These are phyloP conservation scores for Muscicapa comitata DNA, from an alignment of 2,797 vertebrate species.

Conservation along the genomic window DNA sequence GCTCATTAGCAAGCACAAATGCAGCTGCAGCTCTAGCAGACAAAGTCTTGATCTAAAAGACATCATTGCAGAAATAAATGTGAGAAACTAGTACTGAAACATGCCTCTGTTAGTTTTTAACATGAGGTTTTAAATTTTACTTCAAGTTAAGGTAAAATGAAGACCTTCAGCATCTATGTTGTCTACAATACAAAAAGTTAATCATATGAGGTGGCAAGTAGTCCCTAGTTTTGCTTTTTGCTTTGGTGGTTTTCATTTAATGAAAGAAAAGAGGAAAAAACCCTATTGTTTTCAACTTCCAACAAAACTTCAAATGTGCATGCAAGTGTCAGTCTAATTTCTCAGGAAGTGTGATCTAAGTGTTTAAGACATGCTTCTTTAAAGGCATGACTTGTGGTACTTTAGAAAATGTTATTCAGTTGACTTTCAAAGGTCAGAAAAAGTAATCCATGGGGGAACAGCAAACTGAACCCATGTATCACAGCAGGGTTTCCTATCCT, in stretches of 20 bases:
- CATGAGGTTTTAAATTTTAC: neutral
- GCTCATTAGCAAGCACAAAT: slow-evolving; percentile 94
- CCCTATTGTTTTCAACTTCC: neutral
- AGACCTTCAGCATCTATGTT: neutral
- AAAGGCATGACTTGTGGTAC: slow-evolving; percentile 25
- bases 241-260: neutral
- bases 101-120: neutral
- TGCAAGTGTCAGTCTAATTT: neutral
- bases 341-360: neutral
- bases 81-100: neutral
- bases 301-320: neutral
- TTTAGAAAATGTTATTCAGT: slow-evolving; percentile 15
- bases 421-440: slow-evolving; percentile 43
- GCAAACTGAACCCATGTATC: slow-evolving; percentile 11
- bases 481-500: slow-evolving; percentile 27
- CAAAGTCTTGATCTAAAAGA: slow-evolving; percentile 86
- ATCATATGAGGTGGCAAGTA: neutral
- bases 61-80: neutral
- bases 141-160: neutral
- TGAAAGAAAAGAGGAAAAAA: neutral
- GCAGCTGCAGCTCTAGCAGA: slow-evolving; percentile 92
- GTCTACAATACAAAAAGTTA: neutral
- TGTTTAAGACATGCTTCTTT: neutral
- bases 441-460: neutral
- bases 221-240: neutral